A percentile compares a stretch with the other conserved stretches of the same genome.
These are phyloP conservation scores for Eurystomus gularis DNA, from an alignment of 2,113 vertebrate genomes.

Conservation along the genomic window DNA sequence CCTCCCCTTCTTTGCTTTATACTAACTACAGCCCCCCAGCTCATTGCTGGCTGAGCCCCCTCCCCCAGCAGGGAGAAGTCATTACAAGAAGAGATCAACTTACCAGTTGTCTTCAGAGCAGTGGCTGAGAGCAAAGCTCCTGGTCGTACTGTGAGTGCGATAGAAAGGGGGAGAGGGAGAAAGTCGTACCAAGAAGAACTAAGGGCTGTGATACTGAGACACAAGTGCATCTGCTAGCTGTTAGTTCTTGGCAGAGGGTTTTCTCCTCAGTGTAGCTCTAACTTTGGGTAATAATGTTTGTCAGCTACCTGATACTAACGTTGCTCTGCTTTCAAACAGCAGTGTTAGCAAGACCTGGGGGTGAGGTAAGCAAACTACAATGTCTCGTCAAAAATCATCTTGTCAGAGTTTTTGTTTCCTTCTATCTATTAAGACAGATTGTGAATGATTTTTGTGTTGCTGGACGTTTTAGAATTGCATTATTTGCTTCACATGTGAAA, in stretches of 20 bases:
- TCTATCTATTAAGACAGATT: neutral
- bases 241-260: slow-evolving; percentile 75
- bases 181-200: slow-evolving; percentile 46
- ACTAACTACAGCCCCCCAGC: slow-evolving; percentile 76
- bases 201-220: slow-evolving; percentile 67
- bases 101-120: slow-evolving; percentile 82
- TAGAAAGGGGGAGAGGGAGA: slow-evolving; percentile 34
- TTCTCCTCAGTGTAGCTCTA: slow-evolving; percentile 74
- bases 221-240: slow-evolving; percentile 79
- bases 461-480: neutral
- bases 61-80: slow-evolving; percentile 80
- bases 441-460: neutral
- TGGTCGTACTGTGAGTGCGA: slow-evolving; percentile 51
- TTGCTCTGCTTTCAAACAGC: slow-evolving; percentile 84
- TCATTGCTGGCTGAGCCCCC: slow-evolving; percentile 73
- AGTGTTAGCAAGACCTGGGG: slow-evolving; percentile 81
- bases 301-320: slow-evolving; percentile 81
- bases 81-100: slow-evolving; percentile 86
- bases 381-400: slow-evolving; percentile 60
- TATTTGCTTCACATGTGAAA: neutral
- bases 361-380: slow-evolving; percentile 84
- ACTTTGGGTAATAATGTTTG: slow-evolving; percentile 79
- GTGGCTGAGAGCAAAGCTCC: slow-evolving; percentile 77
- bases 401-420: slow-evolving; percentile 11
- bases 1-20: slow-evolving; percentile 73